Conservation (phyloP, 1,140 invertebrate species). For the Drosophila azteca region DNA sequence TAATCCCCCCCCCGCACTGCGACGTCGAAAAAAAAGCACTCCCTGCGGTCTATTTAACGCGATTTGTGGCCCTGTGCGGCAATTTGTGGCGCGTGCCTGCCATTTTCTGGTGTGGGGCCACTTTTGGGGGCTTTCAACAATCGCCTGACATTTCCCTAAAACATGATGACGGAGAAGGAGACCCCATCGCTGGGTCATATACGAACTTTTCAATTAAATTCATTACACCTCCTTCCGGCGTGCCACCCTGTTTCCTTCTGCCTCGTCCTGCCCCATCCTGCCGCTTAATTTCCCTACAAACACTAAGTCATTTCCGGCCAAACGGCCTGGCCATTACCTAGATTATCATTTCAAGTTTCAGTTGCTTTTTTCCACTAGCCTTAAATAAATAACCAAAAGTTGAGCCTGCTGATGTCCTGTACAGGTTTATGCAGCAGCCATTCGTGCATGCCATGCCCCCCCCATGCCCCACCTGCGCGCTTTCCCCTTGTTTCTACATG, state of each 20-base stretch:
- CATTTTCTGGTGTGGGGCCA: constrained; percentile 32
- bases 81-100: constrained; percentile 59
- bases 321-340: constrained; percentile 71
- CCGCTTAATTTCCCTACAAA: constrained; percentile 70
- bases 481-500: not conserved
- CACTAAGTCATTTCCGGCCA: constrained; percentile 77
- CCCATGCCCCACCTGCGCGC: not conserved
- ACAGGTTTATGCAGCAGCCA: not conserved
- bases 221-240: constrained; percentile 69
- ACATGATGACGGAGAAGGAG: constrained; percentile 19
- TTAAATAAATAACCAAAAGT: constrained; percentile 23
- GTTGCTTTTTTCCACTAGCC: constrained; percentile 21
- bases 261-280: constrained; percentile 14
- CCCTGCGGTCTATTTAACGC: constrained; percentile 41
- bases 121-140: constrained; percentile 21
- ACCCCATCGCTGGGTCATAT: constrained; percentile 4
- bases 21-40: constrained; percentile 30
- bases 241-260: too few relatives aligned
- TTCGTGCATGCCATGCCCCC: constrained; percentile 2
- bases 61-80: constrained; percentile 54
- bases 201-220: constrained; percentile 78
- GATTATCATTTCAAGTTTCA: constrained; percentile 75
- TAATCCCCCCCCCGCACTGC: too few relatives aligned
- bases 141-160: constrained; percentile 47
- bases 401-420: constrained; percentile 4